phyloP scores from a whole-genome alignment of 2,888 invertebrate species.

The Latheticus oryzae region DNA sequence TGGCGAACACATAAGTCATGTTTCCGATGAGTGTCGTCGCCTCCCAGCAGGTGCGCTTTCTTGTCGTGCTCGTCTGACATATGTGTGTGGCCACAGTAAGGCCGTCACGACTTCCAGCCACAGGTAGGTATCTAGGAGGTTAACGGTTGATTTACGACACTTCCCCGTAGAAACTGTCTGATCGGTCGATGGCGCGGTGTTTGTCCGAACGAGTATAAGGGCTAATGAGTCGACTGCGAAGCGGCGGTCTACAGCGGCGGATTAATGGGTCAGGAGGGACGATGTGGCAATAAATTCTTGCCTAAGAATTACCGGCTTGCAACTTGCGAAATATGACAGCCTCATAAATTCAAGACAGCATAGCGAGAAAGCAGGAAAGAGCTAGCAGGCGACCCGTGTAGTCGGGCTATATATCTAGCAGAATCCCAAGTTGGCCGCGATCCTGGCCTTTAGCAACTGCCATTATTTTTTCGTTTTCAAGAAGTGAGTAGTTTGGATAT shows the following conservation, averaged over 20 bases:
- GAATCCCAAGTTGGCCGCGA: constrained; percentile 57
- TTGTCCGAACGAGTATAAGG: constrained; percentile 30
- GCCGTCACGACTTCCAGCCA: constrained; percentile 54
- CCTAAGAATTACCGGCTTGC: constrained; percentile 72
- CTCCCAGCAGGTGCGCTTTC: constrained; percentile 59
- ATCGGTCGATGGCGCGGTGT: constrained; percentile 17
- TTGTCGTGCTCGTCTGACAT: constrained; percentile 58
- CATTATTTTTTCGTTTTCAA: constrained; percentile 61
- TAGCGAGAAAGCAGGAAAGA: constrained; percentile 59
- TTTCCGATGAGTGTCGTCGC: constrained; percentile 56
- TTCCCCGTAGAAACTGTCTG: constrained; percentile 29
- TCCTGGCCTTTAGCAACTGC: constrained; percentile 56
- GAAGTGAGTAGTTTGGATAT: constrained; percentile 57
- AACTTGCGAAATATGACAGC: constrained; percentile 72
- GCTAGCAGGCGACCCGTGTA: constrained; percentile 63
- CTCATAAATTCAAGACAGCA: constrained; percentile 68
- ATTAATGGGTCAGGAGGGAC: constrained; percentile 68
- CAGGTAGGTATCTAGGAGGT: constrained; percentile 33
- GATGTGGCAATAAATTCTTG: constrained; percentile 70
- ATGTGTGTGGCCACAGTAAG: constrained; percentile 57
- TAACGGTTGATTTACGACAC: constrained; percentile 35
- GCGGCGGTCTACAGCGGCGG: constrained; percentile 58
- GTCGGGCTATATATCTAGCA: constrained; percentile 58
- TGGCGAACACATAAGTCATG: constrained; percentile 52
- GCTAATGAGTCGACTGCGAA: constrained; percentile 47